Base-by-base conservation (phyloP, 1,140 invertebrate species). In the Bombus consobrinus region DNA sequence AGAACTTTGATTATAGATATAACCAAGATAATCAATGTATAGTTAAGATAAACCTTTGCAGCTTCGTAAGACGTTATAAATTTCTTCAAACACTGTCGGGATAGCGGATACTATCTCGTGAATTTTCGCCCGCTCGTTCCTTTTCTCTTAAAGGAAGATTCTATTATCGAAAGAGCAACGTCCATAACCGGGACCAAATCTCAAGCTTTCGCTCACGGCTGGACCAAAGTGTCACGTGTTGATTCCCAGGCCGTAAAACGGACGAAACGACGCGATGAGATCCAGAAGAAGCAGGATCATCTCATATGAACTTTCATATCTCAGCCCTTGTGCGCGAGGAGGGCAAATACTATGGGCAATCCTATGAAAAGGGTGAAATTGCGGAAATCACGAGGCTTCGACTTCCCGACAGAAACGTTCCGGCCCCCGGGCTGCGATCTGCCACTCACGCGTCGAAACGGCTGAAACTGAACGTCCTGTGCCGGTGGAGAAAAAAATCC, bases 301-400 rank as follows among this genome's bases (percentile, higher is more conserved):
- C 90, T 91, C 88, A 91, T 91, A 91, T 87, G 90, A 91, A 90
- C 86, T 75, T 89, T 88, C 83, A 91, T 91, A 91, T 89, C 85
- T 68, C 32, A 18, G 15, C 15, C n/a, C n/a, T 22, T 5, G n/a
- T 1, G 37, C 34, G 47, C 6, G 41, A 59, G 25, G n/a, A 77
- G 85, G 74, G 32, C 86, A 89, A 87, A 89, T 84, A 85, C 85
- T 73, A 47, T 43, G 22, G 81, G 12, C 79, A 87, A 87, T 87
- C 85, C 88, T 69, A 79, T 79, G 53, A 34, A 39, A 72, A 79
- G 53, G 76, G 81, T 84, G 91, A 91, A 91, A 91, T 91, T 91
- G 91, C 91, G 90, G 91, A 91, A 91, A 90, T 91, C 88, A 88
- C 69, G 89, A 43, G 68, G 76, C 66, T 83, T 72, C 88, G 83